Percentiles rank a stretch among this genome's conserved stretches.
Evolutionary conservation across 2,113 vertebrate species (phyloP).

Genomic region (Macquaria australasica): DNA sequence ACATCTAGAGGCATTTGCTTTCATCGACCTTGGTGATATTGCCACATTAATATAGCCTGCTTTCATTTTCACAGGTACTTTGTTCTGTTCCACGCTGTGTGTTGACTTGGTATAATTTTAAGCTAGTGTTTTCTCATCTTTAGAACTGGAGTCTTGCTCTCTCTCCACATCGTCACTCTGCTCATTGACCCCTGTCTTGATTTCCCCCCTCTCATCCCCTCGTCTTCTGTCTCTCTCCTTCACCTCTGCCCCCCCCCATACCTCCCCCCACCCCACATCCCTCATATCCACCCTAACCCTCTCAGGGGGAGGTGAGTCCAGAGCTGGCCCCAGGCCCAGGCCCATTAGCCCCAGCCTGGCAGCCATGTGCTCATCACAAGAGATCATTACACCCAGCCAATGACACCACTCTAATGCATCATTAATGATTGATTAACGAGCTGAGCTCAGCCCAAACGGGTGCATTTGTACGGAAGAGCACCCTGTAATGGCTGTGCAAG

Average conservation of each 20-base stretch:
- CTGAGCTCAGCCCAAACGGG: slow-evolving; percentile 78
- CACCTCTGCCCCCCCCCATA: slow-evolving; percentile 56
- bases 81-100: neutral
- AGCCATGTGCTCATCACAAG: slow-evolving; percentile 82
- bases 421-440: slow-evolving; percentile 88
- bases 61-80: slow-evolving; percentile 25
- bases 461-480: slow-evolving; percentile 78
- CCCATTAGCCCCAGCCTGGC: slow-evolving; percentile 81
- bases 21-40: slow-evolving; percentile 27
- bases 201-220: slow-evolving; percentile 28
- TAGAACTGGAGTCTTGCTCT: neutral
- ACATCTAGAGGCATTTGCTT: slow-evolving; percentile 19
- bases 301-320: slow-evolving; percentile 62
- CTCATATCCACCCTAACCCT: slow-evolving; percentile 58
- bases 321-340: slow-evolving; percentile 74
- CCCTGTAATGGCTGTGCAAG: slow-evolving; percentile 72
- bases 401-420: slow-evolving; percentile 84
- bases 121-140: slow-evolving; percentile 5
- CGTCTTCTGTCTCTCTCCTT: slow-evolving; percentile 50
- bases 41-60: neutral
- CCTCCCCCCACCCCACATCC: slow-evolving; percentile 38
- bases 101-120: neutral
- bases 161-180: slow-evolving; percentile 20
- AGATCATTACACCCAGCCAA: slow-evolving; percentile 80
- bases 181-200: slow-evolving; percentile 51